Evolutionary conservation across 2,113 vertebrate genomes (phyloP).

Genomic region (Piaya cayana): DNA sequence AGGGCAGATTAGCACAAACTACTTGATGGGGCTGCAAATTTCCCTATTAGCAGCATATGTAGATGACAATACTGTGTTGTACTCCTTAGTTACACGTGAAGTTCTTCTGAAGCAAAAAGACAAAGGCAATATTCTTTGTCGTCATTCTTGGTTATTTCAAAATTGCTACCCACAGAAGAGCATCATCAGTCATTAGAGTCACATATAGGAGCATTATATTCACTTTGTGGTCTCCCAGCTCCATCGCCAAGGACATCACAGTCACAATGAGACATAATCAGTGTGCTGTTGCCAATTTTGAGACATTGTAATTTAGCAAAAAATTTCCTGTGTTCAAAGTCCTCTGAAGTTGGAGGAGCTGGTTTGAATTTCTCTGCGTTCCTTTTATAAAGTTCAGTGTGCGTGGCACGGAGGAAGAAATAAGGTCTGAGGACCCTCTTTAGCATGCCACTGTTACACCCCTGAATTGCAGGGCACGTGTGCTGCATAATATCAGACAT

Average conservation of each 20-base stretch:
- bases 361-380: neutral
- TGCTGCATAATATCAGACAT: neutral
- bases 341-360: slow-evolving; percentile 17
- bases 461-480: neutral
- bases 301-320: slow-evolving; percentile 44
- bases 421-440: neutral
- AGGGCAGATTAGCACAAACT: neutral
- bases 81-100: slow-evolving; percentile 26
- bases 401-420: neutral
- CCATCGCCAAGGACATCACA: slow-evolving; percentile 43
- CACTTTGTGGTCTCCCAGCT: slow-evolving; percentile 5
- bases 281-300: neutral
- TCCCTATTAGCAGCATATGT: neutral
- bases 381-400: neutral
- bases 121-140: slow-evolving; percentile 29
- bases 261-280: slow-evolving; percentile 32
- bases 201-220: slow-evolving; percentile 41
- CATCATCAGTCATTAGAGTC: slow-evolving; percentile 66
- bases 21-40: slow-evolving; percentile 19
- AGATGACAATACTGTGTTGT: neutral
- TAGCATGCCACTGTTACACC: neutral
- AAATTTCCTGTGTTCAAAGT: slow-evolving; percentile 12
- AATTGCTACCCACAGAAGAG: slow-evolving; percentile 48
- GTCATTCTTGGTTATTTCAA: slow-evolving; percentile 46
- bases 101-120: slow-evolving; percentile 38